Evolutionary conservation across 2,113 vertebrate species (phyloP), one percentile per base, ranked within the genome.

Genomic region (Protobothrops mucrosquamatus): DNA sequence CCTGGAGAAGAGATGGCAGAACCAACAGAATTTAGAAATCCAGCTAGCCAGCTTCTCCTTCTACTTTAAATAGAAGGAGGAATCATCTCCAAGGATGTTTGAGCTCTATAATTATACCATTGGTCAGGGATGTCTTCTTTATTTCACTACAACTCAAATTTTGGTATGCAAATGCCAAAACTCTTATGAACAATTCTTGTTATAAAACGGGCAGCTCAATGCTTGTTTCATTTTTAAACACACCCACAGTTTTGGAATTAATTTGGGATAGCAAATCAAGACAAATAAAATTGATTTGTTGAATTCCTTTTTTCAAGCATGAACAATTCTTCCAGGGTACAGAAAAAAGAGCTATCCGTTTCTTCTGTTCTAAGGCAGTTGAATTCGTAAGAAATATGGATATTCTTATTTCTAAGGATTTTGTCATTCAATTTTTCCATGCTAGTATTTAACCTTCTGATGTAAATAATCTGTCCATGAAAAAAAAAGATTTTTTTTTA

Each of bases 11-110:
- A 93, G 92, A 88, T 93, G 93, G 91, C 26, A 91, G 26, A 92
- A 92, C 11, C 46, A 55, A 91, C 23, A 43, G n/a, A 20, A 26
- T 55, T 55, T 91, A 56, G 39, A 4, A 48, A 56, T 90, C 81
- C 39, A 26, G 7, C 51, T 46, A 48, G 20, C 91, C 94, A 56
- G n/a, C 74, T 92, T 85, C 81, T 43, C 46, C 61, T 56, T 43
- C n/a, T 91, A 18, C 18, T 87, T 86, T 85, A 94, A 89, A 85
- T 91, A 94, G 92, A 95, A 96, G 89, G 92, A 52, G n/a, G 74
- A 90, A 87, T 87, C 55, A 26, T 74, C 55, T 87, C 34, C 24
- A 24, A 29, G 74, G 89, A 55, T 39, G 9, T 22, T 34, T 55
- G 74, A 46, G 74, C 29, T 56, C 89, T 54, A 54, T n/a, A 39